A percentile compares a stretch with the other conserved stretches of the same genome.
phyloP scores from a whole-genome alignment of 2,113 vertebrate species.

The Festucalex cinctus region DNA sequence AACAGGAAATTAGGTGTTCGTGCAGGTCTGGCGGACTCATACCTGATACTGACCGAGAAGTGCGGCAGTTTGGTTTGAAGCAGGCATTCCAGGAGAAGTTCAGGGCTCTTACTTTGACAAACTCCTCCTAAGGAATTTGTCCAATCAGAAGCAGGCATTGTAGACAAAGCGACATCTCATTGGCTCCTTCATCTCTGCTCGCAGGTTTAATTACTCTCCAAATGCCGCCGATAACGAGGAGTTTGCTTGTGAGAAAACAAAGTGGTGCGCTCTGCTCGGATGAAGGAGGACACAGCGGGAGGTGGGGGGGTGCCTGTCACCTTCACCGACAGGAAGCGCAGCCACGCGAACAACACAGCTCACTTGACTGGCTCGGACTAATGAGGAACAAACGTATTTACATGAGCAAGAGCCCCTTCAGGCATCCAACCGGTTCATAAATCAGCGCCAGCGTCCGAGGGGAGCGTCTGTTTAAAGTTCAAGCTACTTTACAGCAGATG shows the following conservation, averaged over 20 bases:
- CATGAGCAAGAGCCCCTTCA: not conserved
- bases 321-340: not conserved
- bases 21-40: too few relatives aligned
- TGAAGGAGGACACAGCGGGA: not conserved
- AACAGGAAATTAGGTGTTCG: too few relatives aligned
- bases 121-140: too few relatives aligned
- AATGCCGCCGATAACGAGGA: too few relatives aligned
- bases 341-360: not conserved
- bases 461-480: constrained; percentile 2
- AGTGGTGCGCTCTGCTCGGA: not conserved
- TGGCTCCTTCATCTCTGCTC: too few relatives aligned
- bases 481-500: not conserved
- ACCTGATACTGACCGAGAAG: too few relatives aligned
- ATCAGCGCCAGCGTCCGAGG: not conserved
- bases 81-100: too few relatives aligned
- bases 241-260: too few relatives aligned
- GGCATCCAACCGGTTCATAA: not conserved
- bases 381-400: constrained; percentile 4
- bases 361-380: not conserved
- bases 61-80: not conserved
- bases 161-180: too few relatives aligned
- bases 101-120: too few relatives aligned
- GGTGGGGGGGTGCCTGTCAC: not conserved
- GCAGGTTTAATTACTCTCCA: too few relatives aligned
- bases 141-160: too few relatives aligned